These are phyloP conservation scores for Protaetia brevitarsis DNA, from an alignment of 1,140 invertebrate genomes.

Conservation along the genomic window DNA sequence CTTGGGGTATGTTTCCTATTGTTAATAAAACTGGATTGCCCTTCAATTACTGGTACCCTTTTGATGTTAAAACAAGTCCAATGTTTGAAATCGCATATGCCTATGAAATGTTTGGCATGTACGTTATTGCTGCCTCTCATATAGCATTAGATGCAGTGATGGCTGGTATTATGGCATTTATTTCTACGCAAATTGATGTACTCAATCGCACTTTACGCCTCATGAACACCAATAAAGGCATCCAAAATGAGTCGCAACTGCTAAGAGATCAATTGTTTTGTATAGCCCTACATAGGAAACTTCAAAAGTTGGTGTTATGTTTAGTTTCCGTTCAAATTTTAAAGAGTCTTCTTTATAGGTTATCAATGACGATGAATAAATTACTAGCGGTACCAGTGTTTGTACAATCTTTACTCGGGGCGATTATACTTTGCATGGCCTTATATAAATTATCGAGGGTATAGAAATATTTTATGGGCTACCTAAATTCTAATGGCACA, in stretches of 20 bases:
- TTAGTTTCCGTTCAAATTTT: too few species aligned
- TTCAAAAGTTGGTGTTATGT: neutral
- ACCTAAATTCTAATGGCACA: neutral
- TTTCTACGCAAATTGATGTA: neutral
- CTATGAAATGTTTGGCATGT: neutral
- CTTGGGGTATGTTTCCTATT: neutral
- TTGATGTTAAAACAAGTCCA: neutral
- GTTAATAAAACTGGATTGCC: neutral
- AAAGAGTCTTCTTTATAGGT: too few species aligned
- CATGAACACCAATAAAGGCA: neutral
- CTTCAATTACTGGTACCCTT: constrained; percentile 4
- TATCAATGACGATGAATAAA: neutral
- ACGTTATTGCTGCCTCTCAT: neutral
- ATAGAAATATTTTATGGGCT: neutral
- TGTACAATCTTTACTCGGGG: neutral
- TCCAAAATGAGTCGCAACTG: neutral
- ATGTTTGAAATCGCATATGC: neutral
- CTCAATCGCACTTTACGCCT: neutral
- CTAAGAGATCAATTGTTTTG: neutral
- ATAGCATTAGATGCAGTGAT: neutral
- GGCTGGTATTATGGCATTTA: constrained; percentile 11
- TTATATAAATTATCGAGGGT: constrained; percentile 2
- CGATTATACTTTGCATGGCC: neutral
- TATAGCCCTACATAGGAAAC: neutral
- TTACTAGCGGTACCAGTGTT: neutral